Percentiles rank a stretch among this genome's conserved stretches.
Evolutionary conservation across 2,113 vertebrate genomes (phyloP).

Genomic region (Mystacornis crossleyi): DNA sequence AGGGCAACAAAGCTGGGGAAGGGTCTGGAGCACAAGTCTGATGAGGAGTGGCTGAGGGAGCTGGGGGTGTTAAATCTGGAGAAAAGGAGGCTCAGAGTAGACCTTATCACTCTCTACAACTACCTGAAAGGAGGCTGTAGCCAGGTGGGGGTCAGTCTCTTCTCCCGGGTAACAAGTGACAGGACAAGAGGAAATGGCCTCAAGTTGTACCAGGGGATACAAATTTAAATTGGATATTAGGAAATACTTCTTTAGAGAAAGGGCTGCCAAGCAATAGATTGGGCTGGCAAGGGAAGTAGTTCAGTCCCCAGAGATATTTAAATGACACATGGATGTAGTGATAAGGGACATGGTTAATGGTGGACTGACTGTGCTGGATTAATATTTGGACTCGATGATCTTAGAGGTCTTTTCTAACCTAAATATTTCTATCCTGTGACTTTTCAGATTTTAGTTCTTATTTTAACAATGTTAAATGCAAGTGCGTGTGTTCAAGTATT

Average conservation of each 20-base stretch:
- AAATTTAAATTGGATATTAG: not conserved
- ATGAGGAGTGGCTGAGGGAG: accelerated
- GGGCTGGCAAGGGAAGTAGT: not conserved
- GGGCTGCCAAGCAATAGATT: not conserved
- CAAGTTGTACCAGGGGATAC: not conserved
- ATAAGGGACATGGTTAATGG: not conserved
- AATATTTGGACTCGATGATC: not conserved
- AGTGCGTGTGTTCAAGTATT: not conserved
- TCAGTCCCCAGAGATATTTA: not conserved
- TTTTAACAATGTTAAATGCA: not conserved
- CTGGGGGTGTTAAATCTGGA: not conserved
- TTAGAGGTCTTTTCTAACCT: not conserved
- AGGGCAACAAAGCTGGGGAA: not conserved
- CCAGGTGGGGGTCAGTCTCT: accelerated
- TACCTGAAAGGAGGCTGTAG: not conserved
- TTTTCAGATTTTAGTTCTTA: not conserved
- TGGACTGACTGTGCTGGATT: not conserved
- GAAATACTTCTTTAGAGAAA: not conserved
- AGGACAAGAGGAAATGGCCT: not conserved
- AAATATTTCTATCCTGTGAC: not conserved
- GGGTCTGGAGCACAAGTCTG: not conserved
- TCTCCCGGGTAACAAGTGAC: not conserved
- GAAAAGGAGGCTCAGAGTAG: not conserved
- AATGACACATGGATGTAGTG: accelerated
- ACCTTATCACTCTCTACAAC: not conserved